Base-by-base conservation (phyloP, 2,888 invertebrate species). In the Cheilosia soror region DNA sequence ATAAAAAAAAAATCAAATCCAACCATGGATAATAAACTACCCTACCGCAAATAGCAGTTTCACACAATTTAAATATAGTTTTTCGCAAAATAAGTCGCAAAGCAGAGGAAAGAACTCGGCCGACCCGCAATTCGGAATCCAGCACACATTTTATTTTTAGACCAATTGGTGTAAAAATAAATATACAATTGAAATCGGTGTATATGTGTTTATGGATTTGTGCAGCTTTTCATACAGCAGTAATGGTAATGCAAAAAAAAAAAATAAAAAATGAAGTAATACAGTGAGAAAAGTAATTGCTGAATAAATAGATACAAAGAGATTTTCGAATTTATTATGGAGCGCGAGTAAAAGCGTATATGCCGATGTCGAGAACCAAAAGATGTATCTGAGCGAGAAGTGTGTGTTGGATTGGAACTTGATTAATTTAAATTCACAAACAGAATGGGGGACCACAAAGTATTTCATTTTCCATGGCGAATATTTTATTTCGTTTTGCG, bases 271-370 rank as follows among this genome's bases (percentile, higher is more conserved):
- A 31, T 42, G 40, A 66, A 65, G 60, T 57, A 71, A 75, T 58
- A 49, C 73, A 76, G 79, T 79, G 75, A 65, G 55, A 65, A 79
- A 84, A 62, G 75, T 79, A 84, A 84, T 84, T 65, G 75, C 71
- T 84, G 69, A 72, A 75, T 79, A 79, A 84, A 84, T 78, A 78
- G 63, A 83, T 37, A 37, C 37, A 4, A 37, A 11, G 4, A 37
- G 33, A 7, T 4, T 20, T 53, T 62, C 40, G 47, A 49, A 62
- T 75, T 63, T 63, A 63, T 68, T 68, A 49, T 55, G 62, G 62
- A 51, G 44, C 37, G 37, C 13, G 47, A 68, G 44, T 15, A 40
- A 5, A 68, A 57, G 42, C 73, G 29, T 75, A 68, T 68, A 68
- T 68, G 68, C 47, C 53, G 42, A 13, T 40, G 42, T 58, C 42